Conservation (phyloP, 2,797 vertebrate genomes). For the Avahi laniger region DNA sequence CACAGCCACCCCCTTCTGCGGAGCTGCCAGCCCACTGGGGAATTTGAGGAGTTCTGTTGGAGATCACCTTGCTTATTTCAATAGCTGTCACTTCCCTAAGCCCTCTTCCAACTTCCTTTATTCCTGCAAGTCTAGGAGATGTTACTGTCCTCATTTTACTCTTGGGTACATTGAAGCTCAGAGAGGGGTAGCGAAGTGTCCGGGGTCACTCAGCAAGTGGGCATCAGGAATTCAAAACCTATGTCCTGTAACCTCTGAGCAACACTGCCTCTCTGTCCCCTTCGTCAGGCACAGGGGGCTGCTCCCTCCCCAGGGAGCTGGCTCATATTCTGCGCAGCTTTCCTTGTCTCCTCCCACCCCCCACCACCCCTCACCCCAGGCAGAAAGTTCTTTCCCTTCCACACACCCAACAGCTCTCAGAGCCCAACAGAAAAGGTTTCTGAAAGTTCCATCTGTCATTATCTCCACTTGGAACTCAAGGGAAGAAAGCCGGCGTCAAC, state of each 20-base stretch:
- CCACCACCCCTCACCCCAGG: neutral
- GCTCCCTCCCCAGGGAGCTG: neutral
- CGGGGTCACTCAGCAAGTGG: neutral
- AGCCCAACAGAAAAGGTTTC: neutral
- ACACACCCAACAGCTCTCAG: neutral
- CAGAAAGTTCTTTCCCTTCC: neutral
- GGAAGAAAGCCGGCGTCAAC: neutral
- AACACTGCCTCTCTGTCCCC: no score
- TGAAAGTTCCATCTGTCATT: neutral
- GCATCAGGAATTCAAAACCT: neutral
- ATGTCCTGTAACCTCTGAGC: fast-evolving
- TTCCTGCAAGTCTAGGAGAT: neutral
- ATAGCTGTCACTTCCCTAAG: neutral
- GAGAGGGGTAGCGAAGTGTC: neutral
- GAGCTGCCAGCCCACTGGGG: neutral
- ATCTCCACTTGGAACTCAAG: neutral
- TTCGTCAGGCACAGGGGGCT: neutral
- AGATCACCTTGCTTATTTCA: neutral
- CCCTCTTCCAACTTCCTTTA: neutral
- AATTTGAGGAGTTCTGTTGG: neutral
- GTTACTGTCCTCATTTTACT: neutral
- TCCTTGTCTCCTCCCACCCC: neutral
- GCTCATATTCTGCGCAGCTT: neutral
- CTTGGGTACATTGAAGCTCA: neutral
- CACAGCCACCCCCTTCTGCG: neutral